Base-by-base conservation (phyloP, 2,113 vertebrate species). In the Ceyx cyanopectus region DNA sequence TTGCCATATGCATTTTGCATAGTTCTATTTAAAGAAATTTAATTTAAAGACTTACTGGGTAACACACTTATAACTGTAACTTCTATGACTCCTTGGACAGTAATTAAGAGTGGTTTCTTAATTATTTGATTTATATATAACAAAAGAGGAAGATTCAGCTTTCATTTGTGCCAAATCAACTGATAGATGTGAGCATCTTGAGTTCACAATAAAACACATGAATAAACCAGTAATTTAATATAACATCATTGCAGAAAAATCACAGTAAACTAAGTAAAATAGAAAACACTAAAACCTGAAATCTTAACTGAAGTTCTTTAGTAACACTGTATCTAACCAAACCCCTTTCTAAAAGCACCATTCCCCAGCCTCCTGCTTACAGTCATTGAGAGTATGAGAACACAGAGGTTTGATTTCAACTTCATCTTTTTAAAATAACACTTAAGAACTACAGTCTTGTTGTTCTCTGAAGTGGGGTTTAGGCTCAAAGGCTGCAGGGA, bases 51-150 rank as follows among this genome's bases (percentile, higher is more conserved):
- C 27, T 89, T 93, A n/a, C 27, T 66, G 79, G 53, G 41, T 23
- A 85, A 65, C 46, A 81, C 6, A 14, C 24, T 67, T 86, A 54
- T 24, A 79, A 85, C 19, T 26, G 21, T 73, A 86, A 84, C 54
- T 89, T 83, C 66, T 69, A 0, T 62, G 66, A 89, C 46, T 90
- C 72, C 69, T 87, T 74, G 16, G 66, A 81, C 60, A 75, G 73
- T 79, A 88, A 94, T 94, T 89, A 90, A 86, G 48, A 90, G 12
- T 2, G 1, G 30, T 51, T 76, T 88, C 48, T 58, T 89, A 92
- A 89, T 78, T 87, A 92, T 81, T 81, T 48, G 21, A 26, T 81
- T 73, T 60, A 72, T 50, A 37, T 78, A 14, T 53, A 93, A 72
- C 14, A 83, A 92, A 82, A 10, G 7, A 24, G 57, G 26, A 94